These are phyloP conservation scores for Sciurus vulgaris DNA, from an alignment of 2,797 vertebrate species.

Conservation along the genomic window DNA sequence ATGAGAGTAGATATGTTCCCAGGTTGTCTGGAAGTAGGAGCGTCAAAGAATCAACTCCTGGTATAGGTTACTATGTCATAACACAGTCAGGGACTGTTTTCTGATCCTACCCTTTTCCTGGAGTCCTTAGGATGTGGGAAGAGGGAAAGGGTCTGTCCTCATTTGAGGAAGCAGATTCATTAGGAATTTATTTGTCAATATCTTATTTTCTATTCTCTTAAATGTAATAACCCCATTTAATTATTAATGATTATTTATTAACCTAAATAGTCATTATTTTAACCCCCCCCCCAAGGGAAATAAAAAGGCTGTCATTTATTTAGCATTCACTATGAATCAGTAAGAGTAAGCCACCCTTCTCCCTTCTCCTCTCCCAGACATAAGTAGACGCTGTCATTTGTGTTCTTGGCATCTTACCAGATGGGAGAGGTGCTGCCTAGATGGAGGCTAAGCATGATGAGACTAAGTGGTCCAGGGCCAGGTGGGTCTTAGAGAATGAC, in stretches of 20 bases:
- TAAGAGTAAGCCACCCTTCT: neutral
- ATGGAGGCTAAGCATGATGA: neutral
- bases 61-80: neutral
- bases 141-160: neutral
- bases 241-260: neutral
- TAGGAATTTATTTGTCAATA: neutral
- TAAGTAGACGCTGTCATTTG: neutral
- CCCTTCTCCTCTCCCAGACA: neutral
- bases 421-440: neutral
- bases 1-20: neutral
- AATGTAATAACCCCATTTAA: neutral
- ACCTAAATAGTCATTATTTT: neutral
- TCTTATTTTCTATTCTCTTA: slow-evolving; percentile 23
- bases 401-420: neutral
- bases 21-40: neutral
- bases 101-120: neutral
- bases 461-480: neutral
- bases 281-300: neutral
- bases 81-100: neutral
- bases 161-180: neutral
- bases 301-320: neutral
- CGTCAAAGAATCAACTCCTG: neutral
- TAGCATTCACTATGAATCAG: neutral
- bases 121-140: neutral
- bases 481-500: neutral